Percentiles rank a stretch among this genome's conserved stretches.
Conservation (phyloP, 2,113 vertebrate genomes). For the Gobio gobio region DNA sequence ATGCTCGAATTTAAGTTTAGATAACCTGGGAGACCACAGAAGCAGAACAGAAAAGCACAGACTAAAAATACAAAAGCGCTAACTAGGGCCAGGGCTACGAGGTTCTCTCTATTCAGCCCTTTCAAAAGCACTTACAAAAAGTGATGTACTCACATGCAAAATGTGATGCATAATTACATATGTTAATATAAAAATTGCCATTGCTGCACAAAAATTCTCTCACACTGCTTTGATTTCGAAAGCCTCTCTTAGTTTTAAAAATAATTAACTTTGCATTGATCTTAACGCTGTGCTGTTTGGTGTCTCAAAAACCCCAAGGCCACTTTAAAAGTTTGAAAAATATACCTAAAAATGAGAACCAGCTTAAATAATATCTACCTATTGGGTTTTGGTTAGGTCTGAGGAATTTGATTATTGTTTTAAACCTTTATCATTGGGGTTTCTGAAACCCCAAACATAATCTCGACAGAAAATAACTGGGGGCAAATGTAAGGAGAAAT, state of each 20-base stretch:
- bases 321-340: not conserved
- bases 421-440: not conserved
- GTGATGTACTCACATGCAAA: not conserved
- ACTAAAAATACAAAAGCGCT: not conserved
- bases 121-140: not conserved
- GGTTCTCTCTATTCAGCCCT: not conserved
- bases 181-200: slow-evolving; percentile 1
- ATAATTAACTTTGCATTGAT: not conserved
- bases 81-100: not conserved
- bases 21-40: slow-evolving; percentile 31
- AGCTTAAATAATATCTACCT: not conserved
- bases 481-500: not conserved
- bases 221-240: not conserved
- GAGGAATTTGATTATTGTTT: not conserved
- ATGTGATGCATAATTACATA: not conserved
- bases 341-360: not conserved
- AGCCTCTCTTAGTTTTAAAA: slow-evolving; percentile 10
- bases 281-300: not conserved
- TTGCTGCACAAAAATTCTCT: not conserved
- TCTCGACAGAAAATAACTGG: not conserved
- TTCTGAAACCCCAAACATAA: not conserved
- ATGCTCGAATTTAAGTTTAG: slow-evolving; percentile 45
- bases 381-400: not conserved
- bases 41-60: slow-evolving; percentile 6
- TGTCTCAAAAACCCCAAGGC: not conserved